Evolutionary conservation across 1,140 invertebrate species (phyloP).

Genomic region (Agrilus planipennis): DNA sequence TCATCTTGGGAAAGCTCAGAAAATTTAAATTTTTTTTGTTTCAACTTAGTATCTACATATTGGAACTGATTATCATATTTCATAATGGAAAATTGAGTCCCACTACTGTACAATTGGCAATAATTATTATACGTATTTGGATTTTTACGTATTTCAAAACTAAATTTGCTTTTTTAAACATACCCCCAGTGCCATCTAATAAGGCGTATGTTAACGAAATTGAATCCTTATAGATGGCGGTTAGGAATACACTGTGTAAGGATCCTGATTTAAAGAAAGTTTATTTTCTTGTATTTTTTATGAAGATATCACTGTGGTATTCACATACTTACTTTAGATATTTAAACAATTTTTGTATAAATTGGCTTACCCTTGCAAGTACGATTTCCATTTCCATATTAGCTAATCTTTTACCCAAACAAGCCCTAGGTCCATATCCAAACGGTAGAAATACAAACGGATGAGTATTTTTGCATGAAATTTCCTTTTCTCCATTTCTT

Average conservation of each 20-base stretch:
- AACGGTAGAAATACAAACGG: conserved; percentile 26
- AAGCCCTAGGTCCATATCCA: conserved; percentile 29
- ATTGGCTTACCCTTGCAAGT: conserved; percentile 35
- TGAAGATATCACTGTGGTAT: neutral
- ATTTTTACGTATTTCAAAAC: no score
- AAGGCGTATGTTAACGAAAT: no score
- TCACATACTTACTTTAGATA: conserved; percentile 2
- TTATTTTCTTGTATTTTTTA: neutral
- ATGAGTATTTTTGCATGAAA: conserved; percentile 20
- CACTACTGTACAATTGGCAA: no score
- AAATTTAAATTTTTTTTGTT: no score
- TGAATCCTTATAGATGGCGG: no score
- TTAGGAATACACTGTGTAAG: neutral
- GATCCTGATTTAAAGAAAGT: neutral
- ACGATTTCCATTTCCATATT: conserved; percentile 56
- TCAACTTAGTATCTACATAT: no score
- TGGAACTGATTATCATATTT: no score
- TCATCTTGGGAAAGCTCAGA: no score
- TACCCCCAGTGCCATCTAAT: no score
- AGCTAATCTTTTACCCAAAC: conserved; percentile 53
- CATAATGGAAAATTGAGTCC: no score
- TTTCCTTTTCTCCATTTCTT: conserved; percentile 9
- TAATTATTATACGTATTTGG: no score
- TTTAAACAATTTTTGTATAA: conserved; percentile 4
- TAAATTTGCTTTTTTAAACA: no score